Evolutionary conservation across 1,140 invertebrate genomes (phyloP).

Genomic region (Calycopis cecrops): DNA sequence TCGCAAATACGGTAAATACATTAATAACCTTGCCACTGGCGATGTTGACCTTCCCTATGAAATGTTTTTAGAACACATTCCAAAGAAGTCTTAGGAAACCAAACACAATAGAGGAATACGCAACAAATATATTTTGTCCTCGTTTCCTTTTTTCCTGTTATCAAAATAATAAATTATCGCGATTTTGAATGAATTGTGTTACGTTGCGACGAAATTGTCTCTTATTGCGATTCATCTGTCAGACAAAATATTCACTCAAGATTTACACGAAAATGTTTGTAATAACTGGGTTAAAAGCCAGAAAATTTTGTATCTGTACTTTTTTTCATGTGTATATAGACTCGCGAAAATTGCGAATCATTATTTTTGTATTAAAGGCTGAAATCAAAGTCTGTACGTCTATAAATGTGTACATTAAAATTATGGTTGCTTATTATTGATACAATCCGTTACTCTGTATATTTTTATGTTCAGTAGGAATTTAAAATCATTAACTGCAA

Average conservation of each 20-base stretch:
- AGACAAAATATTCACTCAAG: slow-evolving; percentile 10
- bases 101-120: too few species aligned
- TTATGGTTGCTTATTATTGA: too few species aligned
- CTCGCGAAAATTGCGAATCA: slow-evolving; percentile 8
- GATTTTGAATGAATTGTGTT: slow-evolving; percentile 7
- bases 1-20: too few species aligned
- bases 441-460: too few species aligned
- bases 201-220: slow-evolving; percentile 13
- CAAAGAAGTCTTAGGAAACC: too few species aligned
- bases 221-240: slow-evolving; percentile 19
- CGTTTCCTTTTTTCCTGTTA: slow-evolving; percentile 6
- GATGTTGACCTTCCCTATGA: too few species aligned
- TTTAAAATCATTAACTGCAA: too few species aligned
- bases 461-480: too few species aligned
- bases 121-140: background rate
- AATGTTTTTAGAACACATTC: too few species aligned
- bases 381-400: background rate
- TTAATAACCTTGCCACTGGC: too few species aligned
- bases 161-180: slow-evolving; percentile 11
- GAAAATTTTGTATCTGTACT: slow-evolving; percentile 5
- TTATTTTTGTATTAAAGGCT: background rate
- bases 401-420: too few species aligned
- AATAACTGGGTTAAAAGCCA: background rate
- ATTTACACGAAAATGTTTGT: background rate
- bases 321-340: slow-evolving; percentile 3